These are phyloP conservation scores for Phanerotoma sp. DNA, from an alignment of 2,888 invertebrate genomes.

Conservation along the genomic window DNA sequence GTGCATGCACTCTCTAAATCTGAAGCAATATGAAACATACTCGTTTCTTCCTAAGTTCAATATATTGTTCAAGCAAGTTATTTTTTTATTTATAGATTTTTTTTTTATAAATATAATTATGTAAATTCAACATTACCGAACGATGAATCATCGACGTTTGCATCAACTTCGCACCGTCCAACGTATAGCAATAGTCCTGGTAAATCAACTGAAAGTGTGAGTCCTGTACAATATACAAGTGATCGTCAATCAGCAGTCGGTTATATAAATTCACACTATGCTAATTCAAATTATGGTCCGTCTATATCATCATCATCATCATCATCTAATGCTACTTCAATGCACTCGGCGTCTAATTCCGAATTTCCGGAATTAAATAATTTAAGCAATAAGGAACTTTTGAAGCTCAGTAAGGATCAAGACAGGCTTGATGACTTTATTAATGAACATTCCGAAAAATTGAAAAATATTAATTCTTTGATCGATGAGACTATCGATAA, in stretches of 20 bases:
- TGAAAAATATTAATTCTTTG: conserved; percentile 68
- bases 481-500: conserved; percentile 72
- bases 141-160: conserved; percentile 34
- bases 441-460: conserved; percentile 65
- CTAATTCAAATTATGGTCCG: conserved; percentile 46
- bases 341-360: conserved; percentile 38
- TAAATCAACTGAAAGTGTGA: conserved; percentile 37
- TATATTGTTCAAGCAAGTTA: too few relatives aligned
- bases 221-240: conserved; percentile 43
- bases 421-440: conserved; percentile 75
- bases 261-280: conserved; percentile 47
- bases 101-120: conserved; percentile 52
- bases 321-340: conserved; percentile 39
- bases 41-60: too few relatives aligned
- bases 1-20: background rate
- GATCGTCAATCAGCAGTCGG: conserved; percentile 42
- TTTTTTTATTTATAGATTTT: too few relatives aligned
- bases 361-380: conserved; percentile 60
- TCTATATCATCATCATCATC: conserved; percentile 36
- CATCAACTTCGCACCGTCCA: conserved; percentile 40
- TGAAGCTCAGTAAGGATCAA: conserved; percentile 68
- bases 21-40: too few relatives aligned
- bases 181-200: conserved; percentile 37
- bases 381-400: conserved; percentile 66
- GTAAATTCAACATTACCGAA: conserved; percentile 39